Evolutionary conservation across 2,797 vertebrate genomes (phyloP), one percentile per base, ranked within the genome.

Genomic region (Silurus aristotelis): DNA sequence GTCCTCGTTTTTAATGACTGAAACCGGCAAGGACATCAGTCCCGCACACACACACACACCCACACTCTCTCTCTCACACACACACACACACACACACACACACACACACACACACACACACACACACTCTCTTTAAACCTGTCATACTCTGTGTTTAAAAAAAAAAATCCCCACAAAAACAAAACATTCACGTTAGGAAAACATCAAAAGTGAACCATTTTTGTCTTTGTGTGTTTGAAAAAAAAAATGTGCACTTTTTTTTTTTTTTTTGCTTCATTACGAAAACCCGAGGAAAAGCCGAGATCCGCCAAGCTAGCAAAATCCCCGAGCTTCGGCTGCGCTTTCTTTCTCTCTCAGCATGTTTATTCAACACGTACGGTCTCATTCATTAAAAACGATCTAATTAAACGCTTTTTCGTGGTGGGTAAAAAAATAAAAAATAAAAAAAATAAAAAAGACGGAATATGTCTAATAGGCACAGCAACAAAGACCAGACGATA

Each of bases 181-280:
- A 7, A 52, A 7, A 10, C 48, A 52, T 52, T 52, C 1, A 52
- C 48, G 48, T 52, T 52, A 52, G 6, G 10, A 7, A 7, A 10
- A 52, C 48, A 52, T 52, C 48, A 71, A 25, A 88, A 85, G 78
- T 55, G 84, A 48, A 56, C 52, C 19, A 63, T 56, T 17, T 84
- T 73, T 87, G 43, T 87, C 80, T 87, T 85, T 73, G 56, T 88
- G 76, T 84, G 80, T 87, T 83, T 85, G 72, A 58, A 46, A 58
- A 43, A 60, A 22, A 73, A 79, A 52, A 52, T 10, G 10, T 38
- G 31, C 31, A 31, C 3, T 0, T 38, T 4, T 38, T 38, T 38
- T 10, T 10, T 10, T 52, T 83, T 86, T 88, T 87, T 80, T 83
- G 89, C 88, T 84, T 90, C 80, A 87, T 90, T 89, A 89, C 85